Percentiles rank a stretch among this genome's conserved stretches.
These are phyloP conservation scores for Hippocampus comes DNA, from an alignment of 2,113 vertebrate species.

Conservation along the genomic window DNA sequence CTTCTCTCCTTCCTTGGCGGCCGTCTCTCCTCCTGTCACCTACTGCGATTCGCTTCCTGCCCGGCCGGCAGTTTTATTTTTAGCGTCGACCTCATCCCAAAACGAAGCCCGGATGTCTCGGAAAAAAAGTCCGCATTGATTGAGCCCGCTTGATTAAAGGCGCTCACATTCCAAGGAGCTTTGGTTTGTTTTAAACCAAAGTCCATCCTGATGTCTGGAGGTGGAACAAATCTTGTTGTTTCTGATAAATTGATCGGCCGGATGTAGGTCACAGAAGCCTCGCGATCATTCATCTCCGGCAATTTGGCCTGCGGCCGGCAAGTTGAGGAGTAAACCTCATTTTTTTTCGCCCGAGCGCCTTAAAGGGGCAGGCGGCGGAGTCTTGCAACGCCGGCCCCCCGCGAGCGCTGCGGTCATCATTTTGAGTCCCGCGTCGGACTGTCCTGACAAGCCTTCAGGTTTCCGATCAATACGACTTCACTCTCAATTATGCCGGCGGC, in stretches of 20 bases:
- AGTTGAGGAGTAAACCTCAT: neutral
- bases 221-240: neutral
- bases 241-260: neutral
- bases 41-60: slow-evolving; percentile 12
- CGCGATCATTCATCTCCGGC: neutral
- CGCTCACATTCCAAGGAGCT: neutral
- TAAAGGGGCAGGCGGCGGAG: neutral
- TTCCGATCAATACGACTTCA: slow-evolving; percentile 1
- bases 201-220: neutral
- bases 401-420: neutral
- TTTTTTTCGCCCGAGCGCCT: neutral
- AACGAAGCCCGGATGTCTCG: neutral
- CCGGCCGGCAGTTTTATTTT: slow-evolving; percentile 7
- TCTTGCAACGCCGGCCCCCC: neutral
- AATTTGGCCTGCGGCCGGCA: neutral
- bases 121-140: slow-evolving; percentile 16
- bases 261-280: neutral
- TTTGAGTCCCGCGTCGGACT: neutral
- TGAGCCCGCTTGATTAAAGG: neutral
- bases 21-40: slow-evolving; percentile 15
- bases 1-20: slow-evolving; percentile 1
- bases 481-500: neutral
- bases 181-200: neutral
- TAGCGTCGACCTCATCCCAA: neutral
- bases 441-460: slow-evolving; percentile 1